A percentile compares a stretch with the other conserved stretches of the same genome.
phyloP scores from a whole-genome alignment of 2,113 vertebrate species.

The Gila orcuttii region DNA sequence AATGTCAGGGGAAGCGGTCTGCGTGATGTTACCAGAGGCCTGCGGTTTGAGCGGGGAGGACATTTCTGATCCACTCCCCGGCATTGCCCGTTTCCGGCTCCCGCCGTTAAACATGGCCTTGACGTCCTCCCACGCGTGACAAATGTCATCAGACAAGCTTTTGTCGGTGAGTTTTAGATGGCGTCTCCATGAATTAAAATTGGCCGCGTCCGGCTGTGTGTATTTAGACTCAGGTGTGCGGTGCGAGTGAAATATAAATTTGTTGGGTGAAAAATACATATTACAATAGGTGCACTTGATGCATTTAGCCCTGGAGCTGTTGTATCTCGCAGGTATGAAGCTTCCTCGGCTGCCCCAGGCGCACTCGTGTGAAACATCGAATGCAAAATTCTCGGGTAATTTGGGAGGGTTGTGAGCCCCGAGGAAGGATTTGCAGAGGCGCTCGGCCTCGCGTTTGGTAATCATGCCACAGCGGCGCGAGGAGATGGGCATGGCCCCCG shows the following conservation, averaged over 20 bases:
- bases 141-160: conserved; percentile 82
- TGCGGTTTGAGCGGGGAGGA: conserved; percentile 70
- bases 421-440: conserved; percentile 90
- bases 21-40: conserved; percentile 67
- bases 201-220: conserved; percentile 89
- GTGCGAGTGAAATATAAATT: conserved; percentile 93
- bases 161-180: conserved; percentile 90
- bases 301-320: conserved; percentile 92
- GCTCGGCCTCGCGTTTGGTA: conserved; percentile 90
- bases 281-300: conserved; percentile 91
- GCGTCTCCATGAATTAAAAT: conserved; percentile 92
- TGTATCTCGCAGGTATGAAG: conserved; percentile 90
- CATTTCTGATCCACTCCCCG: conserved; percentile 74
- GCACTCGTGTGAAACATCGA: conserved; percentile 91
- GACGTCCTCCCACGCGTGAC: conserved; percentile 94
- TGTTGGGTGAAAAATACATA: conserved; percentile 93
- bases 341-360: conserved; percentile 89
- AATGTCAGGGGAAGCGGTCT: conserved; percentile 70
- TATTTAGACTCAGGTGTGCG: conserved; percentile 90
- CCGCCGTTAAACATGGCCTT: conserved; percentile 98
- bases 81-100: conserved; percentile 91
- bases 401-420: conserved; percentile 88
- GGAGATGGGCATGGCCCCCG: conserved; percentile 91
- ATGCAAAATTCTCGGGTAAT: conserved; percentile 89
- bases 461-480: conserved; percentile 92